Evolutionary conservation across 30 jellyfish, hydroid and myxozoan species (phyloP), one percentile per base, ranked within the genome.

Genomic region (Euphysa ruthae): DNA sequence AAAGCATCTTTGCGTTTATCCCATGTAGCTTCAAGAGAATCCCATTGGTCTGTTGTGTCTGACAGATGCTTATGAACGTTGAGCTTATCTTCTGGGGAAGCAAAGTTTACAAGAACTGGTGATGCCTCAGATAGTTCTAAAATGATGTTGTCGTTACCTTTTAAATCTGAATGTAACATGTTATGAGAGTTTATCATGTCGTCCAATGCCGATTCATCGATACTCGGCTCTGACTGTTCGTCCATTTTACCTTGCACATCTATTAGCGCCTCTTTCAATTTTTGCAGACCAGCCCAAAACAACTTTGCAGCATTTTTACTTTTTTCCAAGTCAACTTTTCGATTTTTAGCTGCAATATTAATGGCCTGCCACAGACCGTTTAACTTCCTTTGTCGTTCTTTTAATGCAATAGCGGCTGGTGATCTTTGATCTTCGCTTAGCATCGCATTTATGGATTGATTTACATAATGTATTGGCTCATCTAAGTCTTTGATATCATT

Each of bases 1-100:
- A 88, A 68, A 31, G 71, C 94, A 32, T 93, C 69, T 43, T 81
- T 88, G 22, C 93, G 81, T 62, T 68, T 79, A 22, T 62, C 51
- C 98, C 98, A 88, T 1, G 49, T 61, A 27, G 55, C 75, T 55
- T 79, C 93, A 32, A 88, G 91, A 21, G 82, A 42, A 64, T 81
- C 98, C 98, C 98, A 88, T 49, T 70, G 93, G 23, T 88, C 98
- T 0, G 98, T 88, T 30, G 75, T 91, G 18, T 70, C 95, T 4
- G 92, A 70, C 71, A 88, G 86, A 50, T 73, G 77, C 63, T 88
- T 88, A 42, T 79, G 98, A 12, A 88, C 98, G 38, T 74, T 79
- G 63, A 77, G 19, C 81, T 79, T 88, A 78, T 88, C 84, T 29
- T 78, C 82, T 70, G 81, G 94, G 22, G 95, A 65, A 55, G 98